Conservation (phyloP, 1,140 invertebrate genomes). For the Holcopasites calliopsidis region DNA sequence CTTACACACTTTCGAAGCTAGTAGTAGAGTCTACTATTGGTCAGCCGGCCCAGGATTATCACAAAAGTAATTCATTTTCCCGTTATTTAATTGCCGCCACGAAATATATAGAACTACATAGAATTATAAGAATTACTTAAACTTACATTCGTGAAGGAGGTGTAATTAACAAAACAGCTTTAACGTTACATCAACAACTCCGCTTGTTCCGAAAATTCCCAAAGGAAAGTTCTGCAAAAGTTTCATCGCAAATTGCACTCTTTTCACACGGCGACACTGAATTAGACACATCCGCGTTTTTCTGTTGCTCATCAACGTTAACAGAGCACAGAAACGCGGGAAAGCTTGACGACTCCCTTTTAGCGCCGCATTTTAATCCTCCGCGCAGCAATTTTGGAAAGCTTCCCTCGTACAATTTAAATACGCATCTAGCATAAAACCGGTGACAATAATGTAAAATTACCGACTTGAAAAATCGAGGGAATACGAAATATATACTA, state of each 20-base stretch:
- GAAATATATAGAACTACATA: background rate
- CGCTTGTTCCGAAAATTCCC: background rate
- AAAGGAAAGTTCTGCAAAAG: background rate
- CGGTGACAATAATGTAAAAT: too few relatives aligned
- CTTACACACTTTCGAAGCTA: background rate
- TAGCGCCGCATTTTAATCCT: background rate
- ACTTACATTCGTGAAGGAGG: too few relatives aligned
- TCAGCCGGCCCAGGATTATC: conserved; percentile 19
- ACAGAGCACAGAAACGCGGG: conserved; percentile 17
- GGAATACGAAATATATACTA: too few relatives aligned
- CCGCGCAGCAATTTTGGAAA: background rate
- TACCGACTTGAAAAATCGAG: too few relatives aligned
- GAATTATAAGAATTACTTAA: background rate
- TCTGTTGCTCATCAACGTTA: background rate
- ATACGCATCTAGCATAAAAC: too few relatives aligned
- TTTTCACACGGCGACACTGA: background rate
- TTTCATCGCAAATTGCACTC: background rate
- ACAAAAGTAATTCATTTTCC: background rate
- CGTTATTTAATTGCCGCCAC: conserved; percentile 7
- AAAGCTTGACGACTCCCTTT: background rate
- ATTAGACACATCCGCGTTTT: conserved; percentile 1
- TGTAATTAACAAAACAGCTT: too few relatives aligned
- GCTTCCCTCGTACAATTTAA: background rate
- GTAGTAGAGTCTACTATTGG: conserved; percentile 12
- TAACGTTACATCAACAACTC: background rate